Base-by-base conservation (phyloP, 2,113 vertebrate genomes). In the Epinephelus fuscoguttatus region DNA sequence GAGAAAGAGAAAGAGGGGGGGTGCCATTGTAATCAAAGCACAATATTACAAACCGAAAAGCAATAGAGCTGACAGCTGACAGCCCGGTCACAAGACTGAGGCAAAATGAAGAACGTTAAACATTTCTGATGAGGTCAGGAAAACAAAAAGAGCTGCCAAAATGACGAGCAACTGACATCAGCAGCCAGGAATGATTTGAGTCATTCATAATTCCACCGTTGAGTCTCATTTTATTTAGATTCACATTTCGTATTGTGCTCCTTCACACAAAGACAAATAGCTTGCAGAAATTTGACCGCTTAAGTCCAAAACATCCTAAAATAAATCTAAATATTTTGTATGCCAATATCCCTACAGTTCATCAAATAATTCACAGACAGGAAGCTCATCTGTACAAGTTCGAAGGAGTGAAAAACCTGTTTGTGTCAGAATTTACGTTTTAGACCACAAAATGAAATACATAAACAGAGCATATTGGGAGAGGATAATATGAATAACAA, bases 21-120 rank as follows among this genome's bases (percentile, higher is more conserved):
- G 53, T 15, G 75, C 6, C 21, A 52, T 45, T 81, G 74, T 67
- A 87, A 90, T 93, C 85, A 89, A 91, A 92, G 81, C 78, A 59
- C 79, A 82, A 85, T 87, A 88, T 91, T 84, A 86, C 57, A 87
- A 81, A 87, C 67, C 71, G 25, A 33, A 67, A 70, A 71, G 81
- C 66, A 77, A 81, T 9, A 56, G 80, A 75, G 82, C 59, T 68
- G 85, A 91, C 62, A 74, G 84, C 84, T 89, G 85, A 87, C 86
- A 63, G 78, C 70, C 8, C 62, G 19, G 78, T 50, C 60, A 61
- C 56, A 37, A 13, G 59, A 66, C 37, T 11, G 63, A 66, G 27
- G 64, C 47, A 21, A 53, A 83, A 30, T 56, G 60, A 70, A 60
- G 57, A 49, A 33, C 3, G 55, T 57, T 61, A 70, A 82, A 77